Evolutionary conservation across 1,140 invertebrate genomes (phyloP).

Genomic region (Zaprionus davidi): DNA sequence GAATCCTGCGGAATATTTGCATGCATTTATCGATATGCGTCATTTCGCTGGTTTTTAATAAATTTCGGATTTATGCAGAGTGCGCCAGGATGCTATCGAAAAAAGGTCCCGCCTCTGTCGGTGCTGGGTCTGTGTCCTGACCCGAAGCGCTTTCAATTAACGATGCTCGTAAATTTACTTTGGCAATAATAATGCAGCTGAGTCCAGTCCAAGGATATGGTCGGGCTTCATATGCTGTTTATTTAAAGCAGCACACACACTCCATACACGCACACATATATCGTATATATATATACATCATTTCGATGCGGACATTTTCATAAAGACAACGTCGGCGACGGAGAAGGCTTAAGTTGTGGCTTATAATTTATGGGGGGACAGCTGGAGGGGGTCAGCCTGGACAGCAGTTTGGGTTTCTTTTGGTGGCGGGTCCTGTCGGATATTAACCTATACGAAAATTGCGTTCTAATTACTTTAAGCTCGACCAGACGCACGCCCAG

Average conservation of each 20-base stretch:
- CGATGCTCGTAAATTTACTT: conserved; percentile 79
- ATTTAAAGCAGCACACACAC: conserved; percentile 63
- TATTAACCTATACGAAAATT: conserved; percentile 59
- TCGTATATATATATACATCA: conserved; percentile 23
- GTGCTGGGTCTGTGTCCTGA: conserved; percentile 42
- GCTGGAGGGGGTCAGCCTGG: not conserved
- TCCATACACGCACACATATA: conserved; percentile 33
- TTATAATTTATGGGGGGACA: conserved; percentile 64
- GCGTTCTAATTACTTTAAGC: conserved; percentile 80
- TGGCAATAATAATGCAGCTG: conserved; percentile 78
- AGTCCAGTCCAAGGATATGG: conserved; percentile 53
- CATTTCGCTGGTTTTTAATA: conserved; percentile 56
- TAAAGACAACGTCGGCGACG: conserved; percentile 28
- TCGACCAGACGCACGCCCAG: conserved; percentile 56
- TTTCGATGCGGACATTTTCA: conserved; percentile 44
- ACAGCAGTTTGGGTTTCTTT: conserved; percentile 1
- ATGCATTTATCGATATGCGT: conserved; percentile 70
- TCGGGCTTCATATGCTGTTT: conserved; percentile 52
- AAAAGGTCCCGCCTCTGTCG: not conserved
- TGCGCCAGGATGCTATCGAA: conserved; percentile 20
- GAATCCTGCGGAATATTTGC: conserved; percentile 50
- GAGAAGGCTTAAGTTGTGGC: conserved; percentile 66
- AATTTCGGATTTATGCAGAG: conserved; percentile 75
- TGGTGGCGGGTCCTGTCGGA: not conserved
- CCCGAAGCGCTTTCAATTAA: conserved; percentile 73